Evolutionary conservation across 2,888 invertebrate species (phyloP).

Genomic region (Ptilodon capucinus): DNA sequence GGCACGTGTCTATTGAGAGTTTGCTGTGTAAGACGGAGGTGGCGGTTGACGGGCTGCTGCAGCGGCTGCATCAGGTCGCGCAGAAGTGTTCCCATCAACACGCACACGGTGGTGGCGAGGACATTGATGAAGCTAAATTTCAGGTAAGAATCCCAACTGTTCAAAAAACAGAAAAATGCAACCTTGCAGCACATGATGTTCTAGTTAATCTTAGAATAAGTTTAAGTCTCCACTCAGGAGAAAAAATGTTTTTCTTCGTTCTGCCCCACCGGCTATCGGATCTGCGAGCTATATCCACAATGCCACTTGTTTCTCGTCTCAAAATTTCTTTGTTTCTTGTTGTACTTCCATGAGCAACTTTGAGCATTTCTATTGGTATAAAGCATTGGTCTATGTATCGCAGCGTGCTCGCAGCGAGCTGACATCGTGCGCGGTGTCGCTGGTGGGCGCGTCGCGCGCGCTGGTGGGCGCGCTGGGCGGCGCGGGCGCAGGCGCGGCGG

Average conservation of each 20-base stretch:
- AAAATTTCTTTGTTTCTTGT: no score
- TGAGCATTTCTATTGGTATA: no score
- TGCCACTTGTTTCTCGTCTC: no score
- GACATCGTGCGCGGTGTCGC: slow-evolving; percentile 89
- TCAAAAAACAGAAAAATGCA: no score
- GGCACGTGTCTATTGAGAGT: slow-evolving; percentile 83
- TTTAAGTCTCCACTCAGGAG: no score
- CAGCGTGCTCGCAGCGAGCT: slow-evolving; percentile 89
- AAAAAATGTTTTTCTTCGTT: no score
- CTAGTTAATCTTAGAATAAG: no score
- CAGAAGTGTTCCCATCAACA: slow-evolving; percentile 88
- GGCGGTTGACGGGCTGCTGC: slow-evolving; percentile 86
- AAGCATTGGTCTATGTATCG: no score
- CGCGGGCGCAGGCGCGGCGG: slow-evolving; percentile 69
- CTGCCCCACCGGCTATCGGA: no score
- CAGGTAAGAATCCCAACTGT: slow-evolving; percentile 77
- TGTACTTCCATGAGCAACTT: no score
- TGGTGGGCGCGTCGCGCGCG: slow-evolving; percentile 92
- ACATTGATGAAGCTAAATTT: slow-evolving; percentile 90
- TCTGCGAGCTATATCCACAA: no score
- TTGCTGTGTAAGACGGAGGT: slow-evolving; percentile 86
- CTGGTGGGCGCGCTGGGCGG: slow-evolving; percentile 91
- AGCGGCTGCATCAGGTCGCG: slow-evolving; percentile 86
- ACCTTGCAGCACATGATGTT: no score
- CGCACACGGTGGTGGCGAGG: slow-evolving; percentile 88